Evolutionary conservation across 2,113 vertebrate species (phyloP).

Genomic region (Mobula birostris): DNA sequence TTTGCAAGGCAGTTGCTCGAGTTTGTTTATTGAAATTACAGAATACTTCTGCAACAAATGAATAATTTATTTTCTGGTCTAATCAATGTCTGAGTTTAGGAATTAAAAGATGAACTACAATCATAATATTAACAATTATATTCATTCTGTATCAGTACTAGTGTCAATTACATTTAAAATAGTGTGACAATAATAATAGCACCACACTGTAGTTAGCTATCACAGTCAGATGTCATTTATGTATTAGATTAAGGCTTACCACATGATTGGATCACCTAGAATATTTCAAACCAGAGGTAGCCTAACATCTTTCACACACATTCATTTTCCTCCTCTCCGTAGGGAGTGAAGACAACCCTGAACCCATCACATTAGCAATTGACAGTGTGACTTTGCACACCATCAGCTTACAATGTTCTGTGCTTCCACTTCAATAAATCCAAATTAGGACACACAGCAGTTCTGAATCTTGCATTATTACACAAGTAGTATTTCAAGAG

Average conservation of each 20-base stretch:
- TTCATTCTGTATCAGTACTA: no score
- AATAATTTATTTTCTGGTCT: background rate
- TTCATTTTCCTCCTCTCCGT: background rate
- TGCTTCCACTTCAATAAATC: background rate
- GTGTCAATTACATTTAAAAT: background rate
- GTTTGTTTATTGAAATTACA: background rate
- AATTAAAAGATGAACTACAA: background rate
- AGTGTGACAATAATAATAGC: background rate
- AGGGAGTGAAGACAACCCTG: background rate
- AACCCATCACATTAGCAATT: background rate
- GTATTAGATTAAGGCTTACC: background rate
- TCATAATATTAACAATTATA: background rate
- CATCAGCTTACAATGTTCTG: background rate
- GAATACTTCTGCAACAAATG: background rate
- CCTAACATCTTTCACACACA: background rate
- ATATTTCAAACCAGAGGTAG: background rate
- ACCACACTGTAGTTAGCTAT: background rate
- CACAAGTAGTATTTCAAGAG: background rate
- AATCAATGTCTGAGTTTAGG: background rate
- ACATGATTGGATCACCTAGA: background rate
- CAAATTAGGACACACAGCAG: background rate
- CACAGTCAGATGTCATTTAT: background rate
- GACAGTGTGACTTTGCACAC: background rate
- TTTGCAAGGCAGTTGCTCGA: background rate
- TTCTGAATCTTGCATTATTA: background rate